Evolutionary conservation across 2,888 invertebrate genomes (phyloP), one percentile per base, ranked within the genome.

Genomic region (Nasonia oneida): DNA sequence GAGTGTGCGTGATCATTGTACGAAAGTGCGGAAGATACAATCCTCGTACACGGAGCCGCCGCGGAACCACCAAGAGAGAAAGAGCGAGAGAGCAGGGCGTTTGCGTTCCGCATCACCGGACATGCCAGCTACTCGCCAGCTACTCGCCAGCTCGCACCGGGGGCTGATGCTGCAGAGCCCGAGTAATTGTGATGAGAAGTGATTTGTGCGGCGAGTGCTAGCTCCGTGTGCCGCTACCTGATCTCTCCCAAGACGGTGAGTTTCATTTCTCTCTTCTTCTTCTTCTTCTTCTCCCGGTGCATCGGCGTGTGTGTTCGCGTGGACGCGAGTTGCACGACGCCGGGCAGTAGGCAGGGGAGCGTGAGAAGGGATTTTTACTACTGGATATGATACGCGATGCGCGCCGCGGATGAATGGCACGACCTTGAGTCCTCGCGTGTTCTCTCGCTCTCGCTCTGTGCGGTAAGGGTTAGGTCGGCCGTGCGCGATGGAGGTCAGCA

Each of bases 181-280:
- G 57, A 87, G 87, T 87, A 88, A 89, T 91, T 91, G 90, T 88
- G 89, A 91, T 90, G 90, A 91, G 88, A 88, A 91, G 91, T 92
- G 92, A 91, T 91, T 89, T 89, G 90, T 91, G 90, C 88, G 89
- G 87, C 88, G 88, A 89, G 79, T 71, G 87, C 89, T 88, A 86
- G 88, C 88, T 86, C 88, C 89, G 89, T 90, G 89, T 90, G 88
- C 89, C 87, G 88, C 89, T 88, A 88, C 88, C 88, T 89, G 89
- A 88, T 88, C 89, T 89, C 89, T n/a, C 82, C 82, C 86, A 84
- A 87, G 84, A 91, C 92, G 91, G 92, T 92, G 90, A 92, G 92
- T 90, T 88, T 88, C 87, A 88, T 83, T 86, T 88, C 81, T 86
- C 70, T 78, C 57, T 18, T 53, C n/a, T 6, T 6, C 57, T n/a